These are phyloP conservation scores for Mellilla xanthometata DNA, from an alignment of 2,888 invertebrate genomes.

Conservation along the genomic window DNA sequence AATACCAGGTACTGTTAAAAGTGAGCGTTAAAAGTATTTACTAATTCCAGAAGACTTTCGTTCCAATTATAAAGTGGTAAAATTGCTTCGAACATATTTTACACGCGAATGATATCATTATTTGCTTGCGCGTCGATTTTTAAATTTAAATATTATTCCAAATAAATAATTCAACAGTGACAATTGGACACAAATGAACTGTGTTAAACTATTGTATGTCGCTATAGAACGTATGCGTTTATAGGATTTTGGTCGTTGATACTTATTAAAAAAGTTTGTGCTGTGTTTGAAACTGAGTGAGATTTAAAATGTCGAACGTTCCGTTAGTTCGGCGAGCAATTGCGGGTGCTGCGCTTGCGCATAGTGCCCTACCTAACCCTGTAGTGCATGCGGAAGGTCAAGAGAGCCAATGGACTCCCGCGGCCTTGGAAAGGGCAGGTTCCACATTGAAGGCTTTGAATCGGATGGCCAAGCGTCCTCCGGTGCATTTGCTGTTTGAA, in stretches of 20 bases:
- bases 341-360: slow-evolving; percentile 63
- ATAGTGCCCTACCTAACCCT: slow-evolving; percentile 44
- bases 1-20: too few species aligned
- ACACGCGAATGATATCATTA: too few species aligned
- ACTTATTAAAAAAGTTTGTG: too few species aligned
- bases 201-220: neutral
- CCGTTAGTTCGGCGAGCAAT: slow-evolving; percentile 71
- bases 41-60: neutral
- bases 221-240: neutral
- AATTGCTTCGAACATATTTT: slow-evolving; percentile 6
- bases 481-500: slow-evolving; percentile 83
- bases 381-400: slow-evolving; percentile 44
- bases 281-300: too few species aligned
- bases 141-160: neutral
- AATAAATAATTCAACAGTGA: slow-evolving; percentile 2
- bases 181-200: neutral
- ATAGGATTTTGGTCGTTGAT: too few species aligned
- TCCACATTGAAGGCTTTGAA: slow-evolving; percentile 77
- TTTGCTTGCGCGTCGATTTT: neutral
- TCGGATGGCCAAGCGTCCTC: slow-evolving; percentile 82
- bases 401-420: slow-evolving; percentile 72
- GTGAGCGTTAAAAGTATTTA: too few species aligned
- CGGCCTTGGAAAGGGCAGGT: slow-evolving; percentile 74
- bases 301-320: slow-evolving; percentile 55
- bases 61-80: neutral